These are phyloP conservation scores for Netelia melanura DNA, from an alignment of 2,888 invertebrate species.

Conservation along the genomic window DNA sequence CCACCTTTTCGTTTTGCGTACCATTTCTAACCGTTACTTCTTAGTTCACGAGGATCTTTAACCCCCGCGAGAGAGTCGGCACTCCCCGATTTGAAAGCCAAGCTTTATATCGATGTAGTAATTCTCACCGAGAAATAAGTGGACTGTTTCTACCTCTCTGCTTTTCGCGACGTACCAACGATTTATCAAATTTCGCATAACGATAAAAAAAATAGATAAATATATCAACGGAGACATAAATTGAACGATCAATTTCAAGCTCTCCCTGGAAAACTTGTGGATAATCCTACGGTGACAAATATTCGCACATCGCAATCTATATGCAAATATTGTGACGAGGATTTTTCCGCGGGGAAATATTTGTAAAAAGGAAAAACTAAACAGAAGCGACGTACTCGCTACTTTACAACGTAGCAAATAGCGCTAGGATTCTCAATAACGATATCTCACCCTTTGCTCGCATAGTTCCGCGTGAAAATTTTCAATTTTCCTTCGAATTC, in stretches of 20 bases:
- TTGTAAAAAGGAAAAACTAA: too few relatives aligned
- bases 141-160: too few relatives aligned
- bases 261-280: too few relatives aligned
- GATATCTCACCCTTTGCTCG: background rate
- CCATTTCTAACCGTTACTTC: background rate
- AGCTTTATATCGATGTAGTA: background rate
- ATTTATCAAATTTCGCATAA: too few relatives aligned
- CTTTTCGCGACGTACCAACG: too few relatives aligned
- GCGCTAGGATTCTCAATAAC: background rate
- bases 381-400: background rate
- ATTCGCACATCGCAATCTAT: background rate
- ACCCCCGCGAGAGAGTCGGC: background rate
- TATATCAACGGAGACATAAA: too few relatives aligned
- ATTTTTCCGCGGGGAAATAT: background rate
- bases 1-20: constrained; percentile 25
- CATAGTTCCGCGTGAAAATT: background rate
- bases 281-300: too few relatives aligned
- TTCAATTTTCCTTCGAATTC: constrained; percentile 28
- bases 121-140: background rate
- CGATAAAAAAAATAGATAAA: too few relatives aligned
- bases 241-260: too few relatives aligned
- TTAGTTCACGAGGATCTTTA: background rate
- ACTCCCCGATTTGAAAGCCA: background rate
- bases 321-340: constrained; percentile 4
- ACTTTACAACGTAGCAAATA: background rate